Evolutionary conservation across 2,797 vertebrate species (phyloP).

Genomic region (Tamandua tetradactyla): DNA sequence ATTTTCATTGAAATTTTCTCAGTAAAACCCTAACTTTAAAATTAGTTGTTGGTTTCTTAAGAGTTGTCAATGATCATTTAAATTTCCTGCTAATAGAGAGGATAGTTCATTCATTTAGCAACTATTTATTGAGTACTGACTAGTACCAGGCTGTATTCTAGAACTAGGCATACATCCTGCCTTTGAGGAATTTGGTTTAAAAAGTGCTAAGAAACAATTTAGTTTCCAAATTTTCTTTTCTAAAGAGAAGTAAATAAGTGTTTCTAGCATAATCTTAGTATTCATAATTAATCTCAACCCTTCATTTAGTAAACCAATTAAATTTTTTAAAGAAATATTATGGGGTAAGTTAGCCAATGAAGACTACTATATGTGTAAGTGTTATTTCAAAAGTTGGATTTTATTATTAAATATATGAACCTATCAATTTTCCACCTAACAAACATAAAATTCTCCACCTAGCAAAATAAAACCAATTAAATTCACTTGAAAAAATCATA

Average conservation of each 20-base stretch:
- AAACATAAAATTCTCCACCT: constrained; percentile 19
- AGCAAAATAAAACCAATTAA: neutral
- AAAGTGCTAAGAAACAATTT: constrained; percentile 21
- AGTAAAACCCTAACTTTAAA: constrained; percentile 52
- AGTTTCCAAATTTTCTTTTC: constrained; percentile 2
- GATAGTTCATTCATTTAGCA: neutral
- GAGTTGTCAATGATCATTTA: neutral
- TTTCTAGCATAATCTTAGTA: constrained; percentile 28
- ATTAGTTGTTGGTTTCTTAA: constrained; percentile 28
- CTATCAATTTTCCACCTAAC: neutral
- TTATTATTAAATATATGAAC: constrained; percentile 31
- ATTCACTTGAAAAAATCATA: neutral
- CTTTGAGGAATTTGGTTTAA: constrained; percentile 18
- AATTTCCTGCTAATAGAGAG: neutral
- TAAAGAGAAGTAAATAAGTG: neutral
- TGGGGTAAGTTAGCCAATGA: neutral
- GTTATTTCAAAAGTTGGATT: constrained; percentile 46
- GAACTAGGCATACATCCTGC: neutral
- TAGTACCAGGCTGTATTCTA: neutral
- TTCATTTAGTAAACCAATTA: neutral
- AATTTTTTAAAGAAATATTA: constrained; percentile 28
- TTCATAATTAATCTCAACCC: constrained; percentile 3
- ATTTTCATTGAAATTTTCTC: constrained; percentile 45
- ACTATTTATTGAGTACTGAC: neutral
- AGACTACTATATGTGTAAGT: neutral